A percentile compares a stretch with the other conserved stretches of the same genome.
These are phyloP conservation scores for Callitettix versicolor DNA, from an alignment of 1,140 invertebrate species.

Conservation along the genomic window DNA sequence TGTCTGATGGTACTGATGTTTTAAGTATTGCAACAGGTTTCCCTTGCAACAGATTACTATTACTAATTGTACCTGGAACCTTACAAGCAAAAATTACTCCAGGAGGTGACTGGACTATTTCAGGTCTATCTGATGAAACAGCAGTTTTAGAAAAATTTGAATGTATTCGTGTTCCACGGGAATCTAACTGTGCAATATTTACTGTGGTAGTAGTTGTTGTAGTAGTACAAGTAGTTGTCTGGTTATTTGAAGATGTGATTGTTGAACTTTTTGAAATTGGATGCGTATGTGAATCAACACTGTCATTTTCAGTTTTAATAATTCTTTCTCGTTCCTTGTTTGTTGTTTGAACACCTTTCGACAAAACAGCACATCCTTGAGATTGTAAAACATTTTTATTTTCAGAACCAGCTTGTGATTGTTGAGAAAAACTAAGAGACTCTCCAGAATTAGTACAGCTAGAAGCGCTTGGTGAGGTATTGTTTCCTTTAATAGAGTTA, in stretches of 20 bases:
- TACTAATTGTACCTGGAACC: slow-evolving; percentile 13
- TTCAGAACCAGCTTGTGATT: slow-evolving; percentile 5
- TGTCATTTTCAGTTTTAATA: slow-evolving; percentile 3
- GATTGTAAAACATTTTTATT: not conserved
- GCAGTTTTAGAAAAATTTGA: not conserved
- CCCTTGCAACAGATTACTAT: slow-evolving; percentile 16
- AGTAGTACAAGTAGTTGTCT: not conserved
- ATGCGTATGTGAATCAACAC: not conserved
- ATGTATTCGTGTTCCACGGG: slow-evolving; percentile 1
- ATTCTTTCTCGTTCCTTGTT: slow-evolving; percentile 12
- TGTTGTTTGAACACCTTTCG: slow-evolving; percentile 14
- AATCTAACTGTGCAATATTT: not conserved
- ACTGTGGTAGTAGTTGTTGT: slow-evolving; percentile 1
- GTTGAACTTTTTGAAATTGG: not conserved
- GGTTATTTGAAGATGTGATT: not conserved
- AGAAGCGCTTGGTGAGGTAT: not conserved
- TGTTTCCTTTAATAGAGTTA: slow-evolving; percentile 2
- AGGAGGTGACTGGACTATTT: slow-evolving; percentile 7
- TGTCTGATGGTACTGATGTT: slow-evolving; percentile 10
- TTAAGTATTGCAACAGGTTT: slow-evolving; percentile 23
- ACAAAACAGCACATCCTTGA: slow-evolving; percentile 11
- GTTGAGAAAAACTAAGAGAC: slow-evolving; percentile 11
- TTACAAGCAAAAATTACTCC: slow-evolving; percentile 23
- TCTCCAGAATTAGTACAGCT: not conserved
- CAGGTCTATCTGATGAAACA: slow-evolving; percentile 7